Base-by-base conservation (phyloP, 1,140 invertebrate genomes). In the Caerostris extrusa region DNA sequence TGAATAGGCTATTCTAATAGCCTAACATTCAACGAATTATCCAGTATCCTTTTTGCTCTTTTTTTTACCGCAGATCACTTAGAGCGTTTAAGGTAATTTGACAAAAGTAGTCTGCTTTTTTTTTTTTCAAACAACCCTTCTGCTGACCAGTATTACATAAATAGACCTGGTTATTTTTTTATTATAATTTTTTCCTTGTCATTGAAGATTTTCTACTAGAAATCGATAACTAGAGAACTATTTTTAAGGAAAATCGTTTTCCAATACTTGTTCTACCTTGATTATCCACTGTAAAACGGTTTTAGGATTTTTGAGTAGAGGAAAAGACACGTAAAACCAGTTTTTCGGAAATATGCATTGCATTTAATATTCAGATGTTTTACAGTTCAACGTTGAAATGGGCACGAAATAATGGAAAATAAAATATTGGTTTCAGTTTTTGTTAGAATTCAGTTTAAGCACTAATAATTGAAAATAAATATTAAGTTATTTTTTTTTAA, bases 161-260 rank as follows among this genome's bases (percentile, higher is more conserved):
- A 85, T 60, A 85, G 83, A 85, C n/a, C 83, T 58, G 57, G 3
- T 8, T 14, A 85, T 7, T 5, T 85, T 85, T 85, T 85, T 85
- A 34, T 85, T 56, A 57, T 85, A 56, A 57, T 58, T 85, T 60
- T 58, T 85, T 85, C 83, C 19, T 34, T 85, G 57, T 57, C 83
- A 57, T 8, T 60, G 71, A 77, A 57, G 57, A 85, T 85, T 85
- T 34, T 60, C 61, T 7, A 64, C 55, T 88, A 50, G 57, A 88
- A 88, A 88, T 88, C 86, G 61, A 88, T 88, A 88, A 67, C 19
- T 88, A 34, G 61, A 64, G 86, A 17, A 88, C 86, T 88, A 88
- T 88, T 64, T 88, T 88, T 88, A 88, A 88, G 58, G 86, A 67
- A 88, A 50, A 88, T 88, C 86, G 86, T 88, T 88, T 88, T 88